Percentiles rank a stretch among this genome's conserved stretches.
phyloP scores from a whole-genome alignment of 2,797 vertebrate species.

The Gadopsis bispinosus region DNA sequence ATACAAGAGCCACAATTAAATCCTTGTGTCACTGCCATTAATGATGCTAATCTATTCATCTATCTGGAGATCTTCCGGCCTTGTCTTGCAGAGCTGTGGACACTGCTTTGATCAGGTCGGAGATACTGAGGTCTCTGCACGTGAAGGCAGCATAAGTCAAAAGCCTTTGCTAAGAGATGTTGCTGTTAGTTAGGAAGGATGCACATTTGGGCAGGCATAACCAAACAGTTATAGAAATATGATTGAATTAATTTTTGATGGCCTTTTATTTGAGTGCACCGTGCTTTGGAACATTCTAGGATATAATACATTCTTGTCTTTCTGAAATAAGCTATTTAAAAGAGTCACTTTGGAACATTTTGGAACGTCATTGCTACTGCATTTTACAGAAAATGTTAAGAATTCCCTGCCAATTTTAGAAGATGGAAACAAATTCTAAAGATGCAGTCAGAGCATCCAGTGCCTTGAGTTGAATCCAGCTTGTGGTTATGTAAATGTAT shows the following conservation, averaged over 20 bases:
- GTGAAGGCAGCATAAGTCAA: conserved; percentile 58
- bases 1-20: conserved; percentile 75
- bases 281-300: not conserved
- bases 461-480: conserved; percentile 51
- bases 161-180: conserved; percentile 37
- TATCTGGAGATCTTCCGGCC: conserved; percentile 70
- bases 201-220: not conserved
- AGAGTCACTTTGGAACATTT: conserved; percentile 19
- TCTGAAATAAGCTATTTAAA: conserved; percentile 5
- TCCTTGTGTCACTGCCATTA: conserved; percentile 70
- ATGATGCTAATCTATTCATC: conserved; percentile 76
- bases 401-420: conserved; percentile 29
- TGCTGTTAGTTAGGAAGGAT: conserved; percentile 12
- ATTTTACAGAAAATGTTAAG: conserved; percentile 21
- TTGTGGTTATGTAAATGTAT: conserved; percentile 64
- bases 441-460: conserved; percentile 40
- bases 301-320: not conserved
- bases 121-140: conserved; percentile 46
- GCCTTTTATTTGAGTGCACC: not conserved
- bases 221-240: not conserved
- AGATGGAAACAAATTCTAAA: conserved; percentile 47
- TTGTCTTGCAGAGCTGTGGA: conserved; percentile 50
- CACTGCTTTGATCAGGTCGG: conserved; percentile 58
- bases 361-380: too few species aligned
- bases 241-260: not conserved